Evolutionary conservation across 2,888 invertebrate genomes (phyloP), one percentile per base, ranked within the genome.

Genomic region (Dorcus parallelipipedus): DNA sequence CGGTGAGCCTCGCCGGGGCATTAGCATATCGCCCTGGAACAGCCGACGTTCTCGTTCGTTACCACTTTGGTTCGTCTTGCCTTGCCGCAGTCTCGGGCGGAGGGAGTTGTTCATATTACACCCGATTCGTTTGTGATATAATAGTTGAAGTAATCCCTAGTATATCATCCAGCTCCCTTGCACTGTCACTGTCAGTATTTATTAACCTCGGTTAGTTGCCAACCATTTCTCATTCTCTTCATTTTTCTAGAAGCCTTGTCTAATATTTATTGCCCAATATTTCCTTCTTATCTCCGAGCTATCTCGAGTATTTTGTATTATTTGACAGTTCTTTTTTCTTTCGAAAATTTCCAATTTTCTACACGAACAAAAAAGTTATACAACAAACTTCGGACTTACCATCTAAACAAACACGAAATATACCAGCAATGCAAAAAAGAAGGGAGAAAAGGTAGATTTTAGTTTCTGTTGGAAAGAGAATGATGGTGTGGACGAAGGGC

Each of bases 131-230:
- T 45, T 23, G 17, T 23, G 45, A 45, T 45, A 45, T 23, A 58
- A 53, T 53, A 49, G 58, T 54, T 47, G 58, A 55, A 49, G 58
- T 64, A 69, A 69, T 68, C 67, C 64, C 55, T 65, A 63, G 67
- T 69, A 66, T 70, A 71, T 70, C 67, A 68, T 63, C 57, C 58
- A 57, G 61, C 64, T 59, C 68, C 67, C 67, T 64, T 64, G 59
- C 65, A 65, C 62, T 70, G 69, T 72, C 69, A 69, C 67, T 67
- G 64, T 64, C 66, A 62, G 63, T 70, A 70, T 71, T 72, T 71
- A 73, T 73, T 70, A 73, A 70, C 67, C 70, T 61, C 61, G 61
- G 61, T 63, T 64, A 62, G 61, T 63, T 61, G 63, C 53, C 63
- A 62, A 54, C 65, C 67, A 69, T 71, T 71, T 69, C 69, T 70